These are phyloP conservation scores for Caenorhabditis sp. DNA, from an alignment of 2,888 invertebrate genomes.

Conservation along the genomic window DNA sequence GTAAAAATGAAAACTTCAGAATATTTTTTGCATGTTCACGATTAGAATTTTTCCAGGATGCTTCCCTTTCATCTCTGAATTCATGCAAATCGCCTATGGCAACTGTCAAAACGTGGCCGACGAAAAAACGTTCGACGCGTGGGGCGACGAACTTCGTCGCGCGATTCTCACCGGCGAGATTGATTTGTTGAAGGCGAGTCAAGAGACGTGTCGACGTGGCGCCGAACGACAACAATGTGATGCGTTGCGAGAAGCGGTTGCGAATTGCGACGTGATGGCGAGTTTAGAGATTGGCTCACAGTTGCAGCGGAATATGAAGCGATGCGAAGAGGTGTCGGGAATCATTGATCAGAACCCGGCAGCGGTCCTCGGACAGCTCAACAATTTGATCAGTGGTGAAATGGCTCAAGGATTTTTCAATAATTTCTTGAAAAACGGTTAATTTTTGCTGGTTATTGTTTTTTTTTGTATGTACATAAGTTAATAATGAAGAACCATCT, in stretches of 20 bases:
- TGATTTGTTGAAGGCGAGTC: constrained; percentile 66
- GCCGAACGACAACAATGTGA: constrained; percentile 69
- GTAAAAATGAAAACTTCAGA: too few relatives aligned
- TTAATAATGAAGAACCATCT: constrained; percentile 8
- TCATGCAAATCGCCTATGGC: constrained; percentile 69
- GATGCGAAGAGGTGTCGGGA: constrained; percentile 69
- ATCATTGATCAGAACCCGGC: constrained; percentile 68
- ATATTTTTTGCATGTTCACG: not conserved
- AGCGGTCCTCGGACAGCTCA: constrained; percentile 62
- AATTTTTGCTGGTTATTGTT: constrained; percentile 6
- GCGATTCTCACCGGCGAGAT: constrained; percentile 66
- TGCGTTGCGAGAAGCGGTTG: constrained; percentile 61
- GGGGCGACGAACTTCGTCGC: constrained; percentile 64
- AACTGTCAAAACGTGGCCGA: constrained; percentile 69
- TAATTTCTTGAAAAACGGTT: constrained; percentile 58
- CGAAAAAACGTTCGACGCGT: constrained; percentile 66
- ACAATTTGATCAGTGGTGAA: constrained; percentile 65
- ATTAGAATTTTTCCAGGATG: constrained; percentile 55
- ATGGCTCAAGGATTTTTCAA: constrained; percentile 69
- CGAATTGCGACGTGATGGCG: constrained; percentile 67
- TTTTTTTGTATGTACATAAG: constrained; percentile 11
- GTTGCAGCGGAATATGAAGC: constrained; percentile 60
- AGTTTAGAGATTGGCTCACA: constrained; percentile 50
- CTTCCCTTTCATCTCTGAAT: constrained; percentile 68
- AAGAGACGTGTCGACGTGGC: constrained; percentile 68